Evolutionary conservation across 2,113 vertebrate species (phyloP).

Genomic region (Megaleporinus macrocephalus): DNA sequence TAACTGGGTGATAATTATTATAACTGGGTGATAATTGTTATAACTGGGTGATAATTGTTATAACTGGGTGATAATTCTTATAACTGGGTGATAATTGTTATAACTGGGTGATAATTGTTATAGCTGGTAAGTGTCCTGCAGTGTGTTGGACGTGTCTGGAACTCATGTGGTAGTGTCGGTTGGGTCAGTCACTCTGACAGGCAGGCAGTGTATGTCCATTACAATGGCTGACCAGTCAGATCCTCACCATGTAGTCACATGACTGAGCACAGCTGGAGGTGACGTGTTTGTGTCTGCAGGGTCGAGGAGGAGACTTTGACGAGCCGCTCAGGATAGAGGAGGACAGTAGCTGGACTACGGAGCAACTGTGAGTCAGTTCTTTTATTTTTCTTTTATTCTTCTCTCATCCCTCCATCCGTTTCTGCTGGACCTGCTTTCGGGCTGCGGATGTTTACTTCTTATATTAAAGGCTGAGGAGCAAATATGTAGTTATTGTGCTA

Average conservation of each 20-base stretch:
- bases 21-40: too few relatives aligned
- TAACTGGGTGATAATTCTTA: too few relatives aligned
- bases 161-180: background rate
- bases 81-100: too few relatives aligned
- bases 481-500: background rate
- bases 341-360: slow-evolving; percentile 82
- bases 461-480: too few relatives aligned
- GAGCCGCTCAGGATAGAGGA: slow-evolving; percentile 94
- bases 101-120: too few relatives aligned
- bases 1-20: too few relatives aligned
- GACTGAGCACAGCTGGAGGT: slow-evolving; percentile 66
- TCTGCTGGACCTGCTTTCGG: background rate
- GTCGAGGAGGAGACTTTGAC: slow-evolving; percentile 82
- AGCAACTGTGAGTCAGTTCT: slow-evolving; percentile 64
- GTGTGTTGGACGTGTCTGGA: background rate
- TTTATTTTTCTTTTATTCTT: background rate
- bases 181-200: background rate
- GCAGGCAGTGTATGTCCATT: slow-evolving; percentile 29
- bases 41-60: too few relatives aligned
- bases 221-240: slow-evolving; percentile 48
- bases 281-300: slow-evolving; percentile 71
- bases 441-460: too few relatives aligned
- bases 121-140: background rate
- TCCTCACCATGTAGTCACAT: slow-evolving; percentile 59
- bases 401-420: background rate